Conservation (phyloP, 1,140 invertebrate genomes). For the Bilobella aurantiaca region DNA sequence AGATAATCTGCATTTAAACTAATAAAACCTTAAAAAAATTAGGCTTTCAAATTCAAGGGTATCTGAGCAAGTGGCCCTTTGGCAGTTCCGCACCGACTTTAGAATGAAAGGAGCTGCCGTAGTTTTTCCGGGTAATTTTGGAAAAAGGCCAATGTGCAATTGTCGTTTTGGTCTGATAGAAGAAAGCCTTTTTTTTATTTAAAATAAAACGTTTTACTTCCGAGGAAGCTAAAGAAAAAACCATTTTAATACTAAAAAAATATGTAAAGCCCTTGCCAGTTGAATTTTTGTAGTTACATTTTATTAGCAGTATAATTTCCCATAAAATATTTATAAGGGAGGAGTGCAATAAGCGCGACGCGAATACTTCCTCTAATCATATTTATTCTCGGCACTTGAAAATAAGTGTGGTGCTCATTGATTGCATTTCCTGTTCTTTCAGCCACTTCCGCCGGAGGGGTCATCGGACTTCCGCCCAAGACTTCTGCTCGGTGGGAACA, state of each 20-base stretch:
- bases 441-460: constrained; percentile 2
- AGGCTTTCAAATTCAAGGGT: no score
- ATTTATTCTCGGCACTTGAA: not conserved
- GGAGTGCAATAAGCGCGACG: not conserved
- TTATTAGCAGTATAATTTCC: not conserved
- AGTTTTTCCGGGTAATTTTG: no score
- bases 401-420: not conserved
- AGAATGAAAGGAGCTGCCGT: no score
- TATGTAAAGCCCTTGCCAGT: not conserved
- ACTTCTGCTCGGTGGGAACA: constrained; percentile 21
- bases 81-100: no score
- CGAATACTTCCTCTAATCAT: not conserved
- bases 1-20: no score
- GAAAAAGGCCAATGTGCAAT: no score
- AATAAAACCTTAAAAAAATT: no score
- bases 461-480: constrained; percentile 11
- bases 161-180: no score
- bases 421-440: not conserved
- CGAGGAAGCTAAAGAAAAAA: not conserved
- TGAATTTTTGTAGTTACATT: not conserved
- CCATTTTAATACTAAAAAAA: not conserved
- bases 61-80: no score
- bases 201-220: no score
- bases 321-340: constrained; percentile 5
- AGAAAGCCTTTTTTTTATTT: no score